phyloP scores from a whole-genome alignment of 2,797 vertebrate genomes.

The Myiothlypis coronata region DNA sequence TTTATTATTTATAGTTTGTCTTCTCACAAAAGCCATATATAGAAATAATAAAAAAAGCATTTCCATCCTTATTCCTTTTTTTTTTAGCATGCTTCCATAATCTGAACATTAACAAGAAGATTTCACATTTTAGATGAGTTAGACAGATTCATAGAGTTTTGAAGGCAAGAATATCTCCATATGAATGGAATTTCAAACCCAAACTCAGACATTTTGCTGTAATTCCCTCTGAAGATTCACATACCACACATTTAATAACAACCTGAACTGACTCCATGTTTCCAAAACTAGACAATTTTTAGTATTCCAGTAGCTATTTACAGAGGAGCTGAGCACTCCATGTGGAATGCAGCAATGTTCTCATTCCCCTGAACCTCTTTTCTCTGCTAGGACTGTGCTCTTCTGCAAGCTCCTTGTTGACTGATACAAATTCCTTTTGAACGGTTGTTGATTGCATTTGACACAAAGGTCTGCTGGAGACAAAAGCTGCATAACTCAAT shows the following conservation, averaged over 20 bases:
- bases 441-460: background rate
- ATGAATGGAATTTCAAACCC: conserved; percentile 14
- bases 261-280: background rate
- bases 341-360: background rate
- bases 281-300: background rate
- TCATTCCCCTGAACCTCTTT: background rate
- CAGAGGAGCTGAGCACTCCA: background rate
- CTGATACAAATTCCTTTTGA: background rate
- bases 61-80: background rate
- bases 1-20: conserved; percentile 40
- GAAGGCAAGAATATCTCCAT: conserved; percentile 11
- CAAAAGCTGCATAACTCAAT: background rate
- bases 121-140: conserved; percentile 13
- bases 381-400: background rate
- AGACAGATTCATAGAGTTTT: background rate
- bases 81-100: background rate
- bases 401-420: background rate
- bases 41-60: background rate
- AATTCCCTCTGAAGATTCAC: conserved; percentile 3
- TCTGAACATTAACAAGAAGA: background rate
- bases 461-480: background rate
- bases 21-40: background rate
- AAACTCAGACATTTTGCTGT: background rate
- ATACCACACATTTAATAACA: background rate
- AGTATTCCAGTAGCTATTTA: background rate